Percentiles rank a stretch among this genome's conserved stretches.
These are phyloP conservation scores for Vesta saturnalis DNA, from an alignment of 2,888 invertebrate species.

Conservation along the genomic window DNA sequence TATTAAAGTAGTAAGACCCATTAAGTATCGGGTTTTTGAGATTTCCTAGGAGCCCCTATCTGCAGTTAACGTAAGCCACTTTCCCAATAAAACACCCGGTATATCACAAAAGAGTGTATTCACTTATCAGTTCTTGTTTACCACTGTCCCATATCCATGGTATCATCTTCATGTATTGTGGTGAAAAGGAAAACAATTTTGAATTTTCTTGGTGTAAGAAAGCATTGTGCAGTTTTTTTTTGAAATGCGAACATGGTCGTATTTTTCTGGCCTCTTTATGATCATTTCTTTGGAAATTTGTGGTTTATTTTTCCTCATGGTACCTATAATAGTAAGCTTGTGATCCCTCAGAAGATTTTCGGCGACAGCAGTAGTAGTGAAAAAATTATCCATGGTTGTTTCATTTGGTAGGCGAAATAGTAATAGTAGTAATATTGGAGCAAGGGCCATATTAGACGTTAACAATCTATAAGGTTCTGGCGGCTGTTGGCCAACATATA, in stretches of 20 bases:
- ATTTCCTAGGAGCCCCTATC: too few species aligned
- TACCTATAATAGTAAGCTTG: conserved; percentile 29
- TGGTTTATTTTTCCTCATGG: conserved; percentile 12
- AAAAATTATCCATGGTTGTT: conserved; percentile 40
- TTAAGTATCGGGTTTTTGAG: too few species aligned
- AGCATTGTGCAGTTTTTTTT: background rate
- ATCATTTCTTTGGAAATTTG: conserved; percentile 11
- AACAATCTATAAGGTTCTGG: too few species aligned
- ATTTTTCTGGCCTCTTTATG: conserved; percentile 7
- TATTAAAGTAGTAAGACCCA: too few species aligned
- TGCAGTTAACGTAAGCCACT: too few species aligned
- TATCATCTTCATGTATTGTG: background rate
- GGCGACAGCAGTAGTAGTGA: conserved; percentile 33
- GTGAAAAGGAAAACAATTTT: background rate
- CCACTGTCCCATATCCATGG: background rate
- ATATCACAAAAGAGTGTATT: too few species aligned
- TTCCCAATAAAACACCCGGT: too few species aligned
- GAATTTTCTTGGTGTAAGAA: background rate
- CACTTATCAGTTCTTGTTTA: background rate
- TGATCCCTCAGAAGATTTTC: conserved; percentile 16
- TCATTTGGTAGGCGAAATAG: too few species aligned
- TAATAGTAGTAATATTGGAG: too few species aligned
- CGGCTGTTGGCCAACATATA: too few species aligned
- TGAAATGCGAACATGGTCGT: conserved; percentile 2
- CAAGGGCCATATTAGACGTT: too few species aligned